A percentile compares a stretch with the other conserved stretches of the same genome.
phyloP scores from a whole-genome alignment of 2,113 vertebrate species.

The Phalacrocorax carbo region DNA sequence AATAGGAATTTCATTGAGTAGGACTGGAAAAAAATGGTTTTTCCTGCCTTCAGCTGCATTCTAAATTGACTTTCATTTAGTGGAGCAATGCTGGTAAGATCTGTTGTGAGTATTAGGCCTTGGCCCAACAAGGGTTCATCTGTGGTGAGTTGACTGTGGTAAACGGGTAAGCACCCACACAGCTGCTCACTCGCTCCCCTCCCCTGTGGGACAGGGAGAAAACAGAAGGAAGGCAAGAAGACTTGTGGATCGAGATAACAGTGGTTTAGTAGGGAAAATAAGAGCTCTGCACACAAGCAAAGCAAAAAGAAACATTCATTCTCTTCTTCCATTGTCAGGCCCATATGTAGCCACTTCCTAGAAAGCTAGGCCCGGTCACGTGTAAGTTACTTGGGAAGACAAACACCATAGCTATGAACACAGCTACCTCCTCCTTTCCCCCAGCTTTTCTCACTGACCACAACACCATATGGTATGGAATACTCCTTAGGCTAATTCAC shows the following conservation, averaged over 20 bases:
- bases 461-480: neutral
- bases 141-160: neutral
- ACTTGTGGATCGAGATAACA: neutral
- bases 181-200: fast-evolving
- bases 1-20: neutral
- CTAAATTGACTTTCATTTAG: neutral
- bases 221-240: neutral
- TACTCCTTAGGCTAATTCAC: neutral
- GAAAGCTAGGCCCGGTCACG: neutral
- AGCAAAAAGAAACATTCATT: neutral
- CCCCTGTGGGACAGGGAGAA: neutral
- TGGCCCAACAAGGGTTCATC: neutral
- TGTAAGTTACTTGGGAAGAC: neutral
- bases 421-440: fast-evolving
- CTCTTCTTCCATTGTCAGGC: fast-evolving
- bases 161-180: neutral
- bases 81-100: neutral
- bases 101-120: neutral
- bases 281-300: neutral
- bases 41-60: neutral
- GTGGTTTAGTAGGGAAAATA: neutral
- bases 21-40: neutral
- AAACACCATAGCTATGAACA: neutral
- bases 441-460: neutral
- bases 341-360: neutral